phyloP scores from a whole-genome alignment of 1,140 invertebrate genomes.

The Whitmania pigra region DNA sequence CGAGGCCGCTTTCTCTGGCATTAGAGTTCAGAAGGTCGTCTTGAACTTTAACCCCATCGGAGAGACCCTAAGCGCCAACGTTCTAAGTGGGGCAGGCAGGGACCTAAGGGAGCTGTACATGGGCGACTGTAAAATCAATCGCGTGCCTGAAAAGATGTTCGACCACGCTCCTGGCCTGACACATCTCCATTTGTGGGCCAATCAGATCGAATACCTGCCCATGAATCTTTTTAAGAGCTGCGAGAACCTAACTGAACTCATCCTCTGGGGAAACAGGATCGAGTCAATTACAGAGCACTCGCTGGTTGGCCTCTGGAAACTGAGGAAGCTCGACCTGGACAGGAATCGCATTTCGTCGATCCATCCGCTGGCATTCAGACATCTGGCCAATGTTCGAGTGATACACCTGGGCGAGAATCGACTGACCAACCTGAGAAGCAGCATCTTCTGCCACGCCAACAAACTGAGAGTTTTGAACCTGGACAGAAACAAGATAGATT shows the following conservation, averaged over 20 bases:
- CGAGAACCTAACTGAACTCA: slow-evolving; percentile 14
- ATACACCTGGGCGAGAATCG: slow-evolving; percentile 10
- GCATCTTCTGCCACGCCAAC: not conserved
- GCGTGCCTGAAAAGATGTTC: slow-evolving; percentile 15
- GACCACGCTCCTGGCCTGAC: slow-evolving; percentile 10
- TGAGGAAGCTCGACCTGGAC: slow-evolving; percentile 16
- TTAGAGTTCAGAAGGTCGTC: slow-evolving; percentile 21
- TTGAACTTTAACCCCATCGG: slow-evolving; percentile 23
- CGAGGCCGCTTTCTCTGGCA: slow-evolving; percentile 9
- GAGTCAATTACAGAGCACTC: not conserved
- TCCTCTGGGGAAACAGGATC: slow-evolving; percentile 9
- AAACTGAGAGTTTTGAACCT: slow-evolving; percentile 16
- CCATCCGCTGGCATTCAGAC: not conserved
- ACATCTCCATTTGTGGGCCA: slow-evolving; percentile 21
- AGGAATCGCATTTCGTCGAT: slow-evolving; percentile 12
- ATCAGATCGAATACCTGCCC: slow-evolving; percentile 18
- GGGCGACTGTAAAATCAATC: slow-evolving; percentile 14
- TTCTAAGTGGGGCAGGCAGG: slow-evolving; percentile 8
- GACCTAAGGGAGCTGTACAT: slow-evolving; percentile 19
- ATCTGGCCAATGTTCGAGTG: not conserved
- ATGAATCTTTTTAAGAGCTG: slow-evolving; percentile 15
- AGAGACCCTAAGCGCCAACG: slow-evolving; percentile 13
- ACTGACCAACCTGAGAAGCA: not conserved
- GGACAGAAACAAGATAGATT: slow-evolving; percentile 54
- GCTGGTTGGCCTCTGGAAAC: slow-evolving; percentile 1